Evolutionary conservation across 2,113 vertebrate genomes (phyloP), one percentile per base, ranked within the genome.

Genomic region (Meles meles): DNA sequence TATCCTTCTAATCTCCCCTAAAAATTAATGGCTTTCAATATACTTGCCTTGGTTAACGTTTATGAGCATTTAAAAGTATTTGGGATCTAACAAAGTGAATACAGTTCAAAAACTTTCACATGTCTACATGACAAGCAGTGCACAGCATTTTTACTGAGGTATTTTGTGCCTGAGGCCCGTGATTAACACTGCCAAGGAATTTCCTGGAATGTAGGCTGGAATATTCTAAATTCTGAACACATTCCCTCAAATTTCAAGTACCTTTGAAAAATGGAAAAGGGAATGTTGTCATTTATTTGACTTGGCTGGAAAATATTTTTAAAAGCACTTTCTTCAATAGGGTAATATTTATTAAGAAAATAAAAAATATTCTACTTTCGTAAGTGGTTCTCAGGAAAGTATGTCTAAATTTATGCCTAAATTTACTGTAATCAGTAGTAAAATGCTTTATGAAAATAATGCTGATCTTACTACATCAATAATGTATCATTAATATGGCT

Each of bases 171-270:
- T 55, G 14, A 82, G 11, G 18, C 44, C 13, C 31, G 61, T 29
- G 13, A 83, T 57, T 80, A 94, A 71, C 1, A 4, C 29, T 88
- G 89, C 67, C 93, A 96, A 98, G 74, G 9, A 67, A 77, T 92
- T 96, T 96, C 47, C 37, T 88, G 83, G 89, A 96, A 91, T 59
- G 17, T 93, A 12, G 21, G 39, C 47, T 97, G 47, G 39, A 79
- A 91, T 93, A 74, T 52, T 96, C 88, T 93, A 86, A 77, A 77
- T 88, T 93, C 76, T 97, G 72, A 89, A 88, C 76, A 91, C 67
- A 93, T 92, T n/a, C 47, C 47, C 49, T 31, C 9, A 76, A 92
- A 83, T 81, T 63, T 93, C 91, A 89, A 93, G 21, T 80, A 82
- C 21, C 23, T 94, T 74, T 88, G 42, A 69, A 95, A 96, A 97